These are phyloP conservation scores for Clavelina lepadiformis DNA, from an alignment of 23 tunicate genomes.

Conservation along the genomic window DNA sequence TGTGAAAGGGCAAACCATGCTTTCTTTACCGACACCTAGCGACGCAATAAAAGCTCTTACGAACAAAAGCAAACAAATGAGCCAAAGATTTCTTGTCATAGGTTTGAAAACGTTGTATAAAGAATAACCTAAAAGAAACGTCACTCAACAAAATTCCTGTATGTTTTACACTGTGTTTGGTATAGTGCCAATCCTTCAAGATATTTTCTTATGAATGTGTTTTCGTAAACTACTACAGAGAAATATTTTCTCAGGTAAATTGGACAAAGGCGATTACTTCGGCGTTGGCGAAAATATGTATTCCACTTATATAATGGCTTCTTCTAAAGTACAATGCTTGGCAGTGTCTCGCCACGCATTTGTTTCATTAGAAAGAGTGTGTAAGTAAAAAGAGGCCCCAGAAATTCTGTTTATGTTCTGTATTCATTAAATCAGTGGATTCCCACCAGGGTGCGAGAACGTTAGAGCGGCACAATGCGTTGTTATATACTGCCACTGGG, in stretches of 20 bases:
- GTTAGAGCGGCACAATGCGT: too few relatives aligned
- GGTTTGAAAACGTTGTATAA: slow-evolving; percentile 5
- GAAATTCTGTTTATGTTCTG: too few relatives aligned
- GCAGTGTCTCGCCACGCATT: slow-evolving; percentile 59
- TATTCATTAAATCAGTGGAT: too few relatives aligned
- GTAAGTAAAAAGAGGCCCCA: slow-evolving; percentile 17
- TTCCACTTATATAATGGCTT: slow-evolving; percentile 46
- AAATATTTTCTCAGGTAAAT: slow-evolving; percentile 42
- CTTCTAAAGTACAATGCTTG: slow-evolving; percentile 52
- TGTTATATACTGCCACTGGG: too few relatives aligned
- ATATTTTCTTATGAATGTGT: background rate
- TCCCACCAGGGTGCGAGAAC: too few relatives aligned
- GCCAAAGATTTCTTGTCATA: slow-evolving; percentile 21
- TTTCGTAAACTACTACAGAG: background rate
- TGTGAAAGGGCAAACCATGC: slow-evolving; percentile 30
- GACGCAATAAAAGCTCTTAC: slow-evolving; percentile 15
- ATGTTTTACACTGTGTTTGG: too few relatives aligned
- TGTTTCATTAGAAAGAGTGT: slow-evolving; percentile 62
- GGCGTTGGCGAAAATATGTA: slow-evolving; percentile 73
- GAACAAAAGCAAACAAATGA: slow-evolving; percentile 19
- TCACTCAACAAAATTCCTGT: too few relatives aligned
- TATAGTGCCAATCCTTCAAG: background rate
- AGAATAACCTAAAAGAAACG: too few relatives aligned
- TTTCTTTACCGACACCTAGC: slow-evolving; percentile 22
- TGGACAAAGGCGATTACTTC: slow-evolving; percentile 71